Evolutionary conservation across 2,888 invertebrate genomes (phyloP).

Genomic region (Xylocampa areola): DNA sequence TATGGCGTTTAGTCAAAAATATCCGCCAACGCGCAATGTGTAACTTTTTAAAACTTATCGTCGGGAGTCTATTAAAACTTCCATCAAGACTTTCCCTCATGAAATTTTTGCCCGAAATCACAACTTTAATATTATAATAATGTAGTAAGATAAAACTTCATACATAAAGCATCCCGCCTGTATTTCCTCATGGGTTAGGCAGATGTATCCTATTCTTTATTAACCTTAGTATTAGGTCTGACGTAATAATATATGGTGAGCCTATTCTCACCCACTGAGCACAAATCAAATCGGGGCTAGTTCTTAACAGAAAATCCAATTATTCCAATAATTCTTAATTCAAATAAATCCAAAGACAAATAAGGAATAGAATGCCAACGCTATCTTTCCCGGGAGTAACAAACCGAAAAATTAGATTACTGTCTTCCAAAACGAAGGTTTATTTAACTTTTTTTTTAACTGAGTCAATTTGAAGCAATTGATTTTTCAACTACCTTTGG

Average conservation of each 20-base stretch:
- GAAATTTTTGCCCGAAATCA: constrained; percentile 30
- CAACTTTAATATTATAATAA: constrained; percentile 31
- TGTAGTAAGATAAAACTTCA: constrained; percentile 21
- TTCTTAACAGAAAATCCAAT: too few species aligned
- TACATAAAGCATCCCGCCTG: constrained; percentile 7
- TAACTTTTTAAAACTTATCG: constrained; percentile 60
- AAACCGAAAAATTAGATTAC: constrained; percentile 64
- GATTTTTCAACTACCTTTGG: constrained; percentile 18
- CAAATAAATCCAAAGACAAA: constrained; percentile 51
- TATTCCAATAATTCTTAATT: constrained; percentile 38
- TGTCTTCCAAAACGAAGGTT: constrained; percentile 51
- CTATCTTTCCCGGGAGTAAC: constrained; percentile 51
- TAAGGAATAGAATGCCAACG: constrained; percentile 26
- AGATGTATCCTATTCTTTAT: too few species aligned
- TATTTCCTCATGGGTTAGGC: too few species aligned
- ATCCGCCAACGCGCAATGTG: constrained; percentile 38
- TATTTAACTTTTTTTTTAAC: constrained; percentile 45
- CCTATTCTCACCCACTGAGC: too few species aligned
- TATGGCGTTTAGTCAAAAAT: constrained; percentile 15
- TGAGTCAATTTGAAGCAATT: constrained; percentile 13
- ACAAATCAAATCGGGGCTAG: too few species aligned
- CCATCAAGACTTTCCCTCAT: constrained; percentile 17
- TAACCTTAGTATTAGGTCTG: too few species aligned
- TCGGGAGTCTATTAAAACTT: constrained; percentile 68
- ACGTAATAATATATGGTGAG: too few species aligned